Evolutionary conservation across 2,888 invertebrate species (phyloP).

Genomic region (Cantharis rufa): DNA sequence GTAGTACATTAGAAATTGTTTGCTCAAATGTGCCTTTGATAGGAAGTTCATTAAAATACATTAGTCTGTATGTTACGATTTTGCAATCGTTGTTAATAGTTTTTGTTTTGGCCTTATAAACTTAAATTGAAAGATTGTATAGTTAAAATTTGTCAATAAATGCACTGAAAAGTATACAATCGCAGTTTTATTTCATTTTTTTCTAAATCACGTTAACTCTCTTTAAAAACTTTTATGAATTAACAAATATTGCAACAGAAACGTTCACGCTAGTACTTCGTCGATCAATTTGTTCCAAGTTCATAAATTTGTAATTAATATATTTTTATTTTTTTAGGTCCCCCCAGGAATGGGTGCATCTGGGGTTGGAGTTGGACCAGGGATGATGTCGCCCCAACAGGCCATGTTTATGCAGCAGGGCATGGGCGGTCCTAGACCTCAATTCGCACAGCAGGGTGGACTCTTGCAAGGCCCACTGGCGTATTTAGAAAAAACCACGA

Average conservation of each 20-base stretch:
- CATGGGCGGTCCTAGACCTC: slow-evolving; percentile 57
- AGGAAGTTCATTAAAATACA: not conserved
- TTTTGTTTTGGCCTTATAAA: slow-evolving; percentile 14
- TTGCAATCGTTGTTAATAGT: not conserved
- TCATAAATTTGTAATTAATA: not conserved
- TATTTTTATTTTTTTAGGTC: slow-evolving; percentile 42
- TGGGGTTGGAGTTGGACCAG: slow-evolving; percentile 48
- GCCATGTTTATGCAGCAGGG: slow-evolving; percentile 64
- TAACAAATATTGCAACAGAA: not conserved
- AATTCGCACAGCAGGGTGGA: slow-evolving; percentile 57
- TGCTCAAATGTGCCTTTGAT: slow-evolving; percentile 54
- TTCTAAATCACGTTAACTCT: not conserved
- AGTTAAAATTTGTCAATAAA: slow-evolving; percentile 1
- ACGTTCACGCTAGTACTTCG: not conserved
- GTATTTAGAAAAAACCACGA: slow-evolving; percentile 86
- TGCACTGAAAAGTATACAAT: not conserved
- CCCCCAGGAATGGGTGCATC: slow-evolving; percentile 46
- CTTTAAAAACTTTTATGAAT: not conserved
- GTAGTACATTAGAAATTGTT: slow-evolving; percentile 45
- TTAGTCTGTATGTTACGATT: not conserved
- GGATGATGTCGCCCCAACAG: slow-evolving; percentile 55
- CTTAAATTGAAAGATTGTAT: slow-evolving; percentile 12
- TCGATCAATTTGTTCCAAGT: not conserved
- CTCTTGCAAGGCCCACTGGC: slow-evolving; percentile 83
- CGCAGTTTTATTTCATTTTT: not conserved